phyloP scores from a whole-genome alignment of 2,113 vertebrate genomes.

The Nymphicus hollandicus region DNA sequence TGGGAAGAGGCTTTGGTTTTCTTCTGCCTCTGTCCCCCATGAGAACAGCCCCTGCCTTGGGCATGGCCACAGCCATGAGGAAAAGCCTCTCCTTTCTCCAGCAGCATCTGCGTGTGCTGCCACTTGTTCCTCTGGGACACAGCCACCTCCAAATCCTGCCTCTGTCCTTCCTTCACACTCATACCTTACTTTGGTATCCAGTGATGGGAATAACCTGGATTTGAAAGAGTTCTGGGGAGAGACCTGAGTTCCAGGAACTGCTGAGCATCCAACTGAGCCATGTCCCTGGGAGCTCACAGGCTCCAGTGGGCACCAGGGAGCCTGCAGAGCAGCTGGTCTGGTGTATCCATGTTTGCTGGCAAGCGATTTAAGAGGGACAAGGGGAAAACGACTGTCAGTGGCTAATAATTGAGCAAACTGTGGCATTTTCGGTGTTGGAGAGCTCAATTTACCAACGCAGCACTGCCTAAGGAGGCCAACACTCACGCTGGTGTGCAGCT shows the following conservation, averaged over 20 bases:
- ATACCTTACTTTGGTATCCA: fast-evolving
- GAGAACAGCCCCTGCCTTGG: neutral
- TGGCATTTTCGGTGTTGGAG: fast-evolving
- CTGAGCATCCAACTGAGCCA: neutral
- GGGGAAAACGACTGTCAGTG: neutral
- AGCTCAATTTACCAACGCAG: neutral
- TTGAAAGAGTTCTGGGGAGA: neutral
- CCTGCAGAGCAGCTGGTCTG: neutral
- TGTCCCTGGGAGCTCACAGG: neutral
- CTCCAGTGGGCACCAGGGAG: neutral
- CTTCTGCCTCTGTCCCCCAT: neutral
- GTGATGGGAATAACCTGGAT: neutral
- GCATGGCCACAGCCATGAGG: neutral
- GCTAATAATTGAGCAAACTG: neutral
- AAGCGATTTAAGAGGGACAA: neutral
- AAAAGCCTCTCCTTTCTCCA: neutral
- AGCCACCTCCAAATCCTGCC: neutral
- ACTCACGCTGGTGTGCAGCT: neutral
- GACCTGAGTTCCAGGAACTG: neutral
- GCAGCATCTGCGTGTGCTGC: neutral
- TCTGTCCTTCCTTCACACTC: neutral
- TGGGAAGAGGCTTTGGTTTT: neutral
- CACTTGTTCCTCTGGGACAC: neutral
- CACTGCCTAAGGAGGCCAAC: neutral
- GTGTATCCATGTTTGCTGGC: neutral